Evolutionary conservation across 2,113 vertebrate genomes (phyloP).

Genomic region (Nestor notabilis): DNA sequence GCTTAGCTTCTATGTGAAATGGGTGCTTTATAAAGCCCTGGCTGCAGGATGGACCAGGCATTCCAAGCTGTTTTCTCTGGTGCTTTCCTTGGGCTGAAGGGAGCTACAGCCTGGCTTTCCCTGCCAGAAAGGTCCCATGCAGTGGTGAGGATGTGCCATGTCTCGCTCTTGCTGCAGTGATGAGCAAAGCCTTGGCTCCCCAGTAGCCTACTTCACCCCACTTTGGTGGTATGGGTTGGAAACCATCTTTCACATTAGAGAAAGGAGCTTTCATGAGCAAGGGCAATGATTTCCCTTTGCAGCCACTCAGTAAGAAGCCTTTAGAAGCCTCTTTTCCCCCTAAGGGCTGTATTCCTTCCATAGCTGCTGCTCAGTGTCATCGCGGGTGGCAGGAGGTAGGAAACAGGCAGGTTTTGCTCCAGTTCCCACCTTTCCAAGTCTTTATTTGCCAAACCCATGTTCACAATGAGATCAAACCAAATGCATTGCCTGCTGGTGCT

Average conservation of each 20-base stretch:
- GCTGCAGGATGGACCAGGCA: neutral
- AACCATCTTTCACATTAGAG: neutral
- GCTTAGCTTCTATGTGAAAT: rapidly evolving
- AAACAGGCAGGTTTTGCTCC: neutral
- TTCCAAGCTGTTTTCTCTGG: neutral
- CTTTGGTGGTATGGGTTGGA: neutral
- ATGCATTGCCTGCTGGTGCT: rapidly evolving
- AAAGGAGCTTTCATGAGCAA: neutral
- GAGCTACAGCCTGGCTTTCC: neutral
- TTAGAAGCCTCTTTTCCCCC: neutral
- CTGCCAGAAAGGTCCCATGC: neutral
- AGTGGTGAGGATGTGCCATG: neutral
- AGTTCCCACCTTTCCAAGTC: neutral
- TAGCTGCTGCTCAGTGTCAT: neutral
- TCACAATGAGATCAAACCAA: neutral
- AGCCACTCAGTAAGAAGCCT: neutral
- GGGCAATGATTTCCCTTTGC: neutral
- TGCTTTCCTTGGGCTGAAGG: neutral
- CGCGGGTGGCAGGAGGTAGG: rapidly evolving
- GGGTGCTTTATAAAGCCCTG: neutral
- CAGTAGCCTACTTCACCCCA: neutral
- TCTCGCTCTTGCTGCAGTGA: neutral
- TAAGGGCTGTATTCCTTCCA: neutral
- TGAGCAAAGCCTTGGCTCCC: neutral
- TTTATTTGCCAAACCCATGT: neutral